These are phyloP conservation scores for Neoitamus cyanurus DNA, from an alignment of 2,888 invertebrate genomes.

Conservation along the genomic window DNA sequence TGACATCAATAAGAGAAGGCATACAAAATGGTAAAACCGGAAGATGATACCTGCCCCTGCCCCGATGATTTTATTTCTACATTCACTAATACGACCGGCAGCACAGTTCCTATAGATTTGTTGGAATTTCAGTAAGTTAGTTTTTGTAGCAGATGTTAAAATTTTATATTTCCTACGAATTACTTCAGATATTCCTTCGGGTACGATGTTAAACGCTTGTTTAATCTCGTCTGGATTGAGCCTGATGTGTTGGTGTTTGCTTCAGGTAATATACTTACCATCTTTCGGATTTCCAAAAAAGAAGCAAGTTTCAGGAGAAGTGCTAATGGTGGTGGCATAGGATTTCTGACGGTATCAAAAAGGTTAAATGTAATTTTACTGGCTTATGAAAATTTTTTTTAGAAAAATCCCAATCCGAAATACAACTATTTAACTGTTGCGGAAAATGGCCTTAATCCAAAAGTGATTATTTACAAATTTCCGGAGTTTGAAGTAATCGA, in stretches of 20 bases:
- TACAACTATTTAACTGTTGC: constrained; percentile 82
- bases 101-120: constrained; percentile 10
- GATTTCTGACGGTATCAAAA: constrained; percentile 76
- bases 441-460: constrained; percentile 79
- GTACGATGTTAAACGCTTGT: constrained; percentile 83
- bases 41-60: not conserved
- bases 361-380: not conserved
- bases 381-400: constrained; percentile 51
- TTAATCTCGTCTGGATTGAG: constrained; percentile 83
- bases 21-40: not conserved
- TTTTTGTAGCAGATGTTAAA: not conserved
- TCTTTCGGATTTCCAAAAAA: constrained; percentile 76
- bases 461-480: constrained; percentile 86
- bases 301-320: constrained; percentile 78
- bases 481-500: constrained; percentile 81
- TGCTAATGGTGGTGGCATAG: constrained; percentile 83
- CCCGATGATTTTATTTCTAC: constrained; percentile 1
- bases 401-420: constrained; percentile 74
- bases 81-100: not conserved
- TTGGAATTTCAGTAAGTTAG: constrained; percentile 38
- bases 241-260: constrained; percentile 79
- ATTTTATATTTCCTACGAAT: not conserved
- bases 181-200: constrained; percentile 81
- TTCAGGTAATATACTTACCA: constrained; percentile 84
- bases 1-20: not conserved